Base-by-base conservation (phyloP, 1,140 invertebrate species). In the Trachymyrmex cornetzi region DNA sequence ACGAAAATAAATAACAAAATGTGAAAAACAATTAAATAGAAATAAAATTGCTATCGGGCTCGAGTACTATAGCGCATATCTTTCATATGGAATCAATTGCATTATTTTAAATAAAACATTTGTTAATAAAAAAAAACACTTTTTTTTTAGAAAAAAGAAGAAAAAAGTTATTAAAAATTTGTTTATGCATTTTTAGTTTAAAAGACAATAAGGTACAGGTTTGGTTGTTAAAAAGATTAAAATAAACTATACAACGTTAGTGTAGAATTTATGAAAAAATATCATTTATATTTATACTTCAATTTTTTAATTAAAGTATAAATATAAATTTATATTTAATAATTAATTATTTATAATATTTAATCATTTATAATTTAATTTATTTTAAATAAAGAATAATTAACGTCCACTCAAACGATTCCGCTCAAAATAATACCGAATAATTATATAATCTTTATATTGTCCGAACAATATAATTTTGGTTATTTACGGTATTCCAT, bases 81-180 rank as follows among this genome's bases (percentile, higher is more conserved):
- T 89, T 88, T 90, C 34, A 34, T 89, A 84, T 67, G 59, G 0
- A 22, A 89, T 87, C 84, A 90, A 89, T 87, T 82, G 71, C 63
- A 11, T 81, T 27, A 59, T n/a, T 57, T 11, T 59, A 61, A 34
- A 57, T 63, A 72, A 59, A 72, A 48, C 3, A 72, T 61, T 12
- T 82, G 9, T 48, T 2, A 34, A 30, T n/a, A n/a, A 12, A 19
- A 19, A n/a, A n/a, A 44, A 44, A 44, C 1, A 44, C 1, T 44
- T 34, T 67, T 22, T n/a, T n/a, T n/a, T n/a, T n/a, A n/a, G n/a
- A n/a, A n/a, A n/a, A n/a, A n/a, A 16, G 16, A 16, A 34, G 6
- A 38, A 67, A 67, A 38, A 67, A 50, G 3, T 50, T 50, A 38
- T 38, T 38, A 38, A 7, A 38, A 38, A 44, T 44, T 44, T 44